Base-by-base conservation (phyloP, 1,140 invertebrate species). In the Trichonephila clavata region DNA sequence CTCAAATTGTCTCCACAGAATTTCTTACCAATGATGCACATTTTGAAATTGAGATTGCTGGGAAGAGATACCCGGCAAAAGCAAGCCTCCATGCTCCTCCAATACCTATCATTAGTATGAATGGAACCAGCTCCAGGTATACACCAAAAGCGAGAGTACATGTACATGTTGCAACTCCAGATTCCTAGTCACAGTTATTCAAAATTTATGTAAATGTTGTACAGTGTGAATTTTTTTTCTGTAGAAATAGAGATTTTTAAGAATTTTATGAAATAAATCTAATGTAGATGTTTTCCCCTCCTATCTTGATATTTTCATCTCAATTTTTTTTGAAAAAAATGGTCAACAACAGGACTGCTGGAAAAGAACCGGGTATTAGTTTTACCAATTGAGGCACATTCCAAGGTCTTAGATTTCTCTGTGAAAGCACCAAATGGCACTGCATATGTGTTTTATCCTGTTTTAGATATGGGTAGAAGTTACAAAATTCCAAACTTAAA, bases 21-120 rank as follows among this genome's bases (percentile, higher is more conserved):
- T 99, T 97, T 95, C 97, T 99, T 13, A 96, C 98, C 86, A 97
- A 97, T 94, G 98, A 98, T 0, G 97, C 94, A 10, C 13, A 98
- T 95, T 99, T 99, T 95, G 98, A 99, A 96, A 98, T 99, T 16
- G 98, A 99, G 95, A 98, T 99, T 95, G 98, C 97, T 86, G 98
- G 99, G 39, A 97, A 98, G 93, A 97, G 97, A 95, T 99, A 97
- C 94, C 95, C 96, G 27, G 97, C 97, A 18, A 98, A 98, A 96
- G 97, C 98, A 0, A 96, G 96, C 86, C 94, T 97, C 4, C 96
- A 97, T 94, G 96, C 96, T 2, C 96, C 96, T 6, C 83, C 93
- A 27, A 94, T 94, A 13, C 94, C 94, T 21, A 87, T 93, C 1
- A 80, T 94, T 7, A 86, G 61, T 20, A 94, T 94, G 94, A 94